Evolutionary conservation across 1,140 invertebrate species (phyloP).

Genomic region (Lepidurus arcticus): DNA sequence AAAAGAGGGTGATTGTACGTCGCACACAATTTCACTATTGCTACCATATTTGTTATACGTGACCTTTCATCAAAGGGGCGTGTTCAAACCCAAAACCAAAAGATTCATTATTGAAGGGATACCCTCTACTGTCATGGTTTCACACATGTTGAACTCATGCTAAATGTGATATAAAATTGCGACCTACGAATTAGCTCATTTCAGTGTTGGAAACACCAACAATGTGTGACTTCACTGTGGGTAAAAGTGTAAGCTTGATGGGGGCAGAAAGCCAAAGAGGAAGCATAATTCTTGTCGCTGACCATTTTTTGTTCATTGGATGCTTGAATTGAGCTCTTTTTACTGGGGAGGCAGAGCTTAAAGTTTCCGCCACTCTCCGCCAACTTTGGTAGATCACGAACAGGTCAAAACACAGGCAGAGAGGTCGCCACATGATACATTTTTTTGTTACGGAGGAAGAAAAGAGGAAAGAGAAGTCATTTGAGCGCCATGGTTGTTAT

Average conservation of each 20-base stretch:
- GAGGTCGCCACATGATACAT: background rate
- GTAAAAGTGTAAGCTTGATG: background rate
- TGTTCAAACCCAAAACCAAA: background rate
- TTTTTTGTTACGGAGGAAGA: background rate
- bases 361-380: background rate
- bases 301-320: background rate
- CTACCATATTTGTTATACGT: constrained; percentile 16
- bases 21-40: constrained; percentile 15
- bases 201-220: no score
- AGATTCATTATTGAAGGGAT: constrained; percentile 5
- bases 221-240: no score
- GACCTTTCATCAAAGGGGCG: constrained; percentile 1
- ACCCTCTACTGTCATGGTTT: constrained; percentile 21
- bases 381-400: background rate
- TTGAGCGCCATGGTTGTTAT: background rate
- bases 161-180: constrained; percentile 12
- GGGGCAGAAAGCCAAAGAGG: background rate
- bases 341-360: background rate
- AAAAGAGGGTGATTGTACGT: constrained; percentile 19
- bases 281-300: background rate
- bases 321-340: constrained; percentile 20
- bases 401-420: background rate
- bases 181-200: background rate
- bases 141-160: constrained; percentile 18
- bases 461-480: background rate